Conservation (phyloP, 2,888 invertebrate species). For the Andrena fulva region DNA sequence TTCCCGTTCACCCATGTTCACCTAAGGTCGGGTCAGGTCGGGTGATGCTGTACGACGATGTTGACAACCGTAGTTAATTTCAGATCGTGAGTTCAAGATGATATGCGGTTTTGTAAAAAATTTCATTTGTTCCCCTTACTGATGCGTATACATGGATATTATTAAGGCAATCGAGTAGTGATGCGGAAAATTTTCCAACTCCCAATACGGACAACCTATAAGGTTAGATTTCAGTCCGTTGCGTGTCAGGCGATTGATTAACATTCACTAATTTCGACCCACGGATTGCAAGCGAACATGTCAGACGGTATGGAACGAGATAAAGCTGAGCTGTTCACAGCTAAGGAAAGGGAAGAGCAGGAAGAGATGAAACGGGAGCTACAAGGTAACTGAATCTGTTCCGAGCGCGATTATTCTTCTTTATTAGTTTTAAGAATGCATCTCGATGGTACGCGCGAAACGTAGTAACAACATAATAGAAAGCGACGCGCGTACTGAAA, state of each 20-base stretch:
- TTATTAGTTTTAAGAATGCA: neutral
- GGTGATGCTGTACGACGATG: neutral
- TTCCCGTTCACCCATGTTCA: too few relatives aligned
- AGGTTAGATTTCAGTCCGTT: slow-evolving; percentile 15
- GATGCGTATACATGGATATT: slow-evolving; percentile 1
- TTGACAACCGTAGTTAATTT: slow-evolving; percentile 22
- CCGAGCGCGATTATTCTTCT: neutral
- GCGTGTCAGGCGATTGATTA: slow-evolving; percentile 13
- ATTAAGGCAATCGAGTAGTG: slow-evolving; percentile 17
- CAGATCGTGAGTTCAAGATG: neutral
- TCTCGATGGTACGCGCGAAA: too few relatives aligned
- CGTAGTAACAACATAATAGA: neutral
- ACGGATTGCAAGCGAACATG: slow-evolving; percentile 44
- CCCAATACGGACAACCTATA: neutral
- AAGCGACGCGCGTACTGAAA: neutral
- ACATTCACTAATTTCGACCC: slow-evolving; percentile 5
- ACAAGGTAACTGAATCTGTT: slow-evolving; percentile 54
- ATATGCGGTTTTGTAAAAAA: neutral
- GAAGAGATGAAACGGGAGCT: slow-evolving; percentile 66
- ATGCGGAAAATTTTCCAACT: slow-evolving; percentile 14
- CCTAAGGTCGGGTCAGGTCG: too few relatives aligned
- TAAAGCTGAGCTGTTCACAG: slow-evolving; percentile 45
- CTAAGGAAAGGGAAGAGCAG: slow-evolving; percentile 48
- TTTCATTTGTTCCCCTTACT: neutral
- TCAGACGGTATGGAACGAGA: slow-evolving; percentile 63